These are phyloP conservation scores for Dasyurus viverrinus DNA, from an alignment of 2,113 vertebrate genomes.

Conservation along the genomic window DNA sequence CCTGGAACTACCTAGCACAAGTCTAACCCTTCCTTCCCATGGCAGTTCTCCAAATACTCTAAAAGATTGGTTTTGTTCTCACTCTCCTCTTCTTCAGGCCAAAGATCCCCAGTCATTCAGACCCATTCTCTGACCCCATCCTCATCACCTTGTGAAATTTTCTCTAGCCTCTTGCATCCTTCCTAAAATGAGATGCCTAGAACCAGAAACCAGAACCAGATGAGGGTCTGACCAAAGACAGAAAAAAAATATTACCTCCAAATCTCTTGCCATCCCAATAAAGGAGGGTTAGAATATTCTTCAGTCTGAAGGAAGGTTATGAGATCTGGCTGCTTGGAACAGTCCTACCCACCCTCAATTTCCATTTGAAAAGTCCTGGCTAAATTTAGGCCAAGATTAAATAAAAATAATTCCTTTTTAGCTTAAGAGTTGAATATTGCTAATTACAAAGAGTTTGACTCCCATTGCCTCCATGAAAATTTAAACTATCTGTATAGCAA, in stretches of 20 bases:
- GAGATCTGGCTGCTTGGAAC: neutral
- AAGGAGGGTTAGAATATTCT: neutral
- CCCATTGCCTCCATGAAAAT: neutral
- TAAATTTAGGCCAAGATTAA: neutral
- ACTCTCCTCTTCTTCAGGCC: neutral
- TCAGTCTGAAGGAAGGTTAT: neutral
- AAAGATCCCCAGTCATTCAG: neutral
- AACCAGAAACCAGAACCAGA: neutral
- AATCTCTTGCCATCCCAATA: neutral
- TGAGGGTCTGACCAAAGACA: neutral
- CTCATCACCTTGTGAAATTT: neutral
- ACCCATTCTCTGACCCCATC: neutral
- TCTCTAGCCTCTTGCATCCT: neutral
- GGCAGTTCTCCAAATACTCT: neutral
- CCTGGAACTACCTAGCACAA: neutral
- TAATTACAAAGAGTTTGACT: neutral
- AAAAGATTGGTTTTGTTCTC: neutral
- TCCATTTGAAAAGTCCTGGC: neutral
- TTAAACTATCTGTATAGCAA: neutral
- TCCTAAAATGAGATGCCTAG: neutral
- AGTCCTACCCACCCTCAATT: neutral
- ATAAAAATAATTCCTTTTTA: neutral
- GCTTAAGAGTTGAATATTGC: neutral
- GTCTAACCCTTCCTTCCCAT: neutral
- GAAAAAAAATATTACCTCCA: neutral